phyloP scores from a whole-genome alignment of 1,140 invertebrate species.

The Apis cerana region DNA sequence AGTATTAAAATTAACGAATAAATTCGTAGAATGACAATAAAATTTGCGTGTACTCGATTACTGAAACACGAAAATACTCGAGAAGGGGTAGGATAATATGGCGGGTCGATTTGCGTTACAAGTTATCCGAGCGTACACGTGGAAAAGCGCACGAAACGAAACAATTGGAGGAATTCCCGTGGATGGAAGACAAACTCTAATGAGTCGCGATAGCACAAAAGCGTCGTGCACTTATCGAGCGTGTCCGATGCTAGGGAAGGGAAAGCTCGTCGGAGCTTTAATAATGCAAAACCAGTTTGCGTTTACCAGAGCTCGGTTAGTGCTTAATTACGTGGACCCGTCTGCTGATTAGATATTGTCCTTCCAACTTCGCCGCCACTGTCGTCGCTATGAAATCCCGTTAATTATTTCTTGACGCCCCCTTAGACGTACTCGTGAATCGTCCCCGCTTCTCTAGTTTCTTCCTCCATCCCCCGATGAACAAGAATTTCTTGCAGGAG shows the following conservation, averaged over 20 bases:
- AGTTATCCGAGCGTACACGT: not conserved
- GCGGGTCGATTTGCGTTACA: conserved; percentile 4
- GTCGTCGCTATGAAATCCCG: conserved; percentile 50
- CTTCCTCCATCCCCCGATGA: not conserved
- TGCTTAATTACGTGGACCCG: conserved; percentile 62
- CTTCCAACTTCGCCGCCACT: conserved; percentile 39
- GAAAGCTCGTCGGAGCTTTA: conserved; percentile 41
- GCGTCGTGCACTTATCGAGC: conserved; percentile 42
- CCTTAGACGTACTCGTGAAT: not conserved
- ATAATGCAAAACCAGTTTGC: conserved; percentile 64
- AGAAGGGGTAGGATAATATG: no score
- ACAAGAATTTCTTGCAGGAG: not conserved
- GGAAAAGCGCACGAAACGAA: conserved; percentile 5
- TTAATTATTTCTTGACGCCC: conserved; percentile 59
- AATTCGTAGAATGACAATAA: not conserved
- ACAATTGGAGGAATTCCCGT: conserved; percentile 38
- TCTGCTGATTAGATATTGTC: conserved; percentile 64
- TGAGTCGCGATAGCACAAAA: conserved; percentile 44
- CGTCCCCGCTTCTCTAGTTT: not conserved
- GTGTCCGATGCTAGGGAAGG: not conserved
- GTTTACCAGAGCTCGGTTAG: conserved; percentile 57
- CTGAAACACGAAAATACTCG: not conserved
- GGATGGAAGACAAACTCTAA: conserved; percentile 38
- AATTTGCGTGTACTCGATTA: not conserved
- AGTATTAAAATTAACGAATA: not conserved